phyloP scores from a whole-genome alignment of 1,140 invertebrate species.

The Ceratosolen solmsi region DNA sequence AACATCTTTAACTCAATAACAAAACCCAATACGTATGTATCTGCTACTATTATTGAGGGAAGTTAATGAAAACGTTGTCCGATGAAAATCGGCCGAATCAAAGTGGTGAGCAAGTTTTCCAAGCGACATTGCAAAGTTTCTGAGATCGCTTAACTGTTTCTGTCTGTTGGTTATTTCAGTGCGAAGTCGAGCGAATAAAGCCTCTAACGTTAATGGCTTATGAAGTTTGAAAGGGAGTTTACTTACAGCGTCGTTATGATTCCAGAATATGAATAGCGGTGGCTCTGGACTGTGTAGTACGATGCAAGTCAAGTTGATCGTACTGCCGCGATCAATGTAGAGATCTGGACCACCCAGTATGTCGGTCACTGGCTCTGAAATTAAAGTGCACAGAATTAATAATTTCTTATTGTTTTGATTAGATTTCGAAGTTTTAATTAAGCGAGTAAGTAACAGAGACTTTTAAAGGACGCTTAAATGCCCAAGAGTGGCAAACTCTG shows the following conservation, averaged over 20 bases:
- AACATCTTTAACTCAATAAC: neutral
- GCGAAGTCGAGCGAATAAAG: conserved; percentile 6
- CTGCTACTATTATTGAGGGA: neutral
- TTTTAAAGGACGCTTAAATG: neutral
- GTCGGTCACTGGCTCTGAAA: conserved; percentile 90
- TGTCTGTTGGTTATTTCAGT: conserved; percentile 37
- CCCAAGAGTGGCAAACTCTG: neutral
- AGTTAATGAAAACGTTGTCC: conserved; percentile 2
- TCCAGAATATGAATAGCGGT: conserved; percentile 94
- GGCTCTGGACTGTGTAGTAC: conserved; percentile 91
- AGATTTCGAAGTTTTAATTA: neutral
- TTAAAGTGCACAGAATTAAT: neutral
- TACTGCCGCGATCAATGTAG: conserved; percentile 92
- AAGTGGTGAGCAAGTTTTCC: conserved; percentile 25
- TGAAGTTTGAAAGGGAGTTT: conserved; percentile 47
- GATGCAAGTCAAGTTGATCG: conserved; percentile 94
- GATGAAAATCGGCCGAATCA: conserved; percentile 16
- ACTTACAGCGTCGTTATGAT: conserved; percentile 90
- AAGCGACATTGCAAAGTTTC: conserved; percentile 23
- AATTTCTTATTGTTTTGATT: neutral
- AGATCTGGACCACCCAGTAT: conserved; percentile 92
- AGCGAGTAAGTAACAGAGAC: neutral
- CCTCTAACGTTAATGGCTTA: conserved; percentile 44
- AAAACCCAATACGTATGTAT: neutral
- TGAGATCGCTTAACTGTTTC: conserved; percentile 46